A percentile compares a stretch with the other conserved stretches of the same genome.
phyloP scores from a whole-genome alignment of 1,140 invertebrate genomes.

The Lordiphosa collinella region DNA sequence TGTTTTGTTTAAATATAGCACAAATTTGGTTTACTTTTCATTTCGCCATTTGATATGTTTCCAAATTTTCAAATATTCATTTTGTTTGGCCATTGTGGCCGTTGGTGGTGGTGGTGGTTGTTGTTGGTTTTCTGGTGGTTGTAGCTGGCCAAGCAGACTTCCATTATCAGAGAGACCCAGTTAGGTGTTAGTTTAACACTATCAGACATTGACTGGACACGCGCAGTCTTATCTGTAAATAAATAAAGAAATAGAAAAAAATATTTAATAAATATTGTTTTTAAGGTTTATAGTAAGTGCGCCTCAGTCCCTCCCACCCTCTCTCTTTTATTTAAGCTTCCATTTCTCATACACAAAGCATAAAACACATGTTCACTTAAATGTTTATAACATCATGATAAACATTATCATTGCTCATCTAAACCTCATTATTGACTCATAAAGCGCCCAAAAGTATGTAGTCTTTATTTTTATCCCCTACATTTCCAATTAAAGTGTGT shows the following conservation, averaged over 20 bases:
- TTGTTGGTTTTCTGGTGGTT: constrained; percentile 1
- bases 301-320: no score
- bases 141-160: constrained; percentile 4
- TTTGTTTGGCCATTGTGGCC: constrained; percentile 61
- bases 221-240: constrained; percentile 53
- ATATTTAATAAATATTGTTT: constrained; percentile 37
- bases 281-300: no score
- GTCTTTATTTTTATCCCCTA: constrained; percentile 56
- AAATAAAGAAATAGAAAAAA: constrained; percentile 18
- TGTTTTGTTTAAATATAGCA: constrained; percentile 2
- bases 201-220: constrained; percentile 62
- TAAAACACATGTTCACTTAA: constrained; percentile 47
- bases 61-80: constrained; percentile 78
- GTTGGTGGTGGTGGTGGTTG: not conserved
- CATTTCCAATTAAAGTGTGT: constrained; percentile 61
- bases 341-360: no score
- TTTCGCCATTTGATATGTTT: constrained; percentile 79
- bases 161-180: constrained; percentile 58
- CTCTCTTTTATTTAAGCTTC: constrained; percentile 8
- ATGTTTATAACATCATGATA: constrained; percentile 28
- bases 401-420: constrained; percentile 50
- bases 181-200: constrained; percentile 26
- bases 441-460: constrained; percentile 66
- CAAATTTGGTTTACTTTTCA: constrained; percentile 43
- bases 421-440: constrained; percentile 70